These are phyloP conservation scores for Tachysurus vachellii DNA, from an alignment of 2,113 vertebrate genomes.

Conservation along the genomic window DNA sequence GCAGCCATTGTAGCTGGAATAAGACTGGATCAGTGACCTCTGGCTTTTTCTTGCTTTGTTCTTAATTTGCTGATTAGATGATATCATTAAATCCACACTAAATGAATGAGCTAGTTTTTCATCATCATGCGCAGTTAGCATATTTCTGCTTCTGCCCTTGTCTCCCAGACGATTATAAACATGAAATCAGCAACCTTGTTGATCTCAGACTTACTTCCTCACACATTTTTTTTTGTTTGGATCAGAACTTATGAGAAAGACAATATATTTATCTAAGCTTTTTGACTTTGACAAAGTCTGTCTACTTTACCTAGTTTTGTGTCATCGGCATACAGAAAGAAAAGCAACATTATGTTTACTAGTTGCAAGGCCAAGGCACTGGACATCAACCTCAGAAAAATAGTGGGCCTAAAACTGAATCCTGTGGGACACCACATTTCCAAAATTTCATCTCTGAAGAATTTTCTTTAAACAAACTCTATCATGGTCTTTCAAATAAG, in stretches of 20 bases:
- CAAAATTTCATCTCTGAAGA: background rate
- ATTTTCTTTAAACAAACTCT: background rate
- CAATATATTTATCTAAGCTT: background rate
- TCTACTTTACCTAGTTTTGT: background rate
- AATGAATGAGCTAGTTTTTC: background rate
- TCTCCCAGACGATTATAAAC: background rate
- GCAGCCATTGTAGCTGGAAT: background rate
- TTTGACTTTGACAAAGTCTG: background rate
- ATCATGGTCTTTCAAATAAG: background rate
- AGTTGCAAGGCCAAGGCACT: background rate
- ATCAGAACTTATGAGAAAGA: background rate
- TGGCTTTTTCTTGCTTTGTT: background rate
- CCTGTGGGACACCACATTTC: background rate
- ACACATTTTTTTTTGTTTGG: background rate
- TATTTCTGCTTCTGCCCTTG: background rate
- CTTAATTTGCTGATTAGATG: background rate
- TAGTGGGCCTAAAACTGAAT: background rate
- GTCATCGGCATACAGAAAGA: background rate
- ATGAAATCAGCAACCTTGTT: background rate
- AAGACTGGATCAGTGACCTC: background rate
- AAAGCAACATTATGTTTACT: background rate
- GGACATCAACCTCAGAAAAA: background rate
- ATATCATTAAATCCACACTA: background rate
- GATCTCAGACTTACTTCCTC: background rate
- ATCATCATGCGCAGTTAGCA: background rate